Base-by-base conservation (phyloP, 2,113 vertebrate species). In the Eupsittula cactorum region DNA sequence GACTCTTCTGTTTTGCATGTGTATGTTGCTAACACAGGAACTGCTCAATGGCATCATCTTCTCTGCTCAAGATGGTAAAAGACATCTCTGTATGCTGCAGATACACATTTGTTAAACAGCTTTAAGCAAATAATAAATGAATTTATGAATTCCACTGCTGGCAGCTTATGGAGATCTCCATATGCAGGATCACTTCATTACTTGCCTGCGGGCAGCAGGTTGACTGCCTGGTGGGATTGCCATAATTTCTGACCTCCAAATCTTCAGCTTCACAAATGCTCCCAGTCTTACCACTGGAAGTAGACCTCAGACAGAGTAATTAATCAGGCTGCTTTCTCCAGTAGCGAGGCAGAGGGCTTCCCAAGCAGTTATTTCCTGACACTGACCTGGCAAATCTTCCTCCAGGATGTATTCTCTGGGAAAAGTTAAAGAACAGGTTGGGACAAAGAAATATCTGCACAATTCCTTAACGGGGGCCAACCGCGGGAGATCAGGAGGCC, bases 61-160 rank as follows among this genome's bases (percentile, higher is more conserved):
- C 62, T 85, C 1, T 39, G 1, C 64, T 65, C 2, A 2, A 57
- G 68, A 57, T 0, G 4, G 0, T 11, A 67, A 57, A 37, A 90
- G 49, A 46, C 71, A 28, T 35, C 53, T 47, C 1, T 6, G 44
- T 13, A 13, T 16, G 21, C 62, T 64, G 65, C 59, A 96, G 41
- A 44, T 6, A 13, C 3, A 35, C 2, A 0, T 75, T 68, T 75
- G 42, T 14, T 39, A 35, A 13, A 41, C 53, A 92, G 79, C 68
- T 77, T 86, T 16, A 35, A 86, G 64, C 15, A 91, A 81, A 53
- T 33, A 67, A 70, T 25, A 62, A 52, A 82, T 5, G 23, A 67
- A 77, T 28, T 37, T 20, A 70, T 25, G n/a, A 83, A 67, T 70
- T 71, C 59, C 10, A 44, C 41, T 71, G 18, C 0, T 39, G 49